Conservation (phyloP, 92 coral and sea anemone genomes). For the Scolanthus callimorphus region DNA sequence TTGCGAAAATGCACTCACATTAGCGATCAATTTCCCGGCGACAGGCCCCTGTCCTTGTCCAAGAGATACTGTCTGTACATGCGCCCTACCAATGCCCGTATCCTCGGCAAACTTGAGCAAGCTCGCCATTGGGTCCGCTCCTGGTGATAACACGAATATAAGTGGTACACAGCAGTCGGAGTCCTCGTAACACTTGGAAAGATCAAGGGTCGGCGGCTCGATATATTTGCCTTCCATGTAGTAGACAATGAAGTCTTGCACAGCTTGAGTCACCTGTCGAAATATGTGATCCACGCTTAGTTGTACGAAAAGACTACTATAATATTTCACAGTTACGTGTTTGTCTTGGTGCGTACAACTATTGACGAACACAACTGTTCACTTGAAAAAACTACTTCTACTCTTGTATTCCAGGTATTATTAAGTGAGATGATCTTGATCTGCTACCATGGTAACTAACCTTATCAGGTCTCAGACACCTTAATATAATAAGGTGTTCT, state of each 20-base stretch:
- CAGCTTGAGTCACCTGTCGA: constrained; percentile 83
- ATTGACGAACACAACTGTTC: too few relatives aligned
- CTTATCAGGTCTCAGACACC: constrained; percentile 97
- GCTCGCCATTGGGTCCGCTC: constrained; percentile 99
- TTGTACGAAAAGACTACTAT: too few relatives aligned
- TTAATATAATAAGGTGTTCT: constrained; percentile 74
- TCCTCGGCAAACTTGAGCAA: constrained; percentile 93
- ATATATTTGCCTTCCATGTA: constrained; percentile 81
- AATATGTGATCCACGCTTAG: too few relatives aligned
- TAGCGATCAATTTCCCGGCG: constrained; percentile 84
- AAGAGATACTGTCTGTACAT: constrained; percentile 89
- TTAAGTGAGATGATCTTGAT: too few relatives aligned
- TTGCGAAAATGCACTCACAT: constrained; percentile 46
- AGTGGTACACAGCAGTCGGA: constrained; percentile 94
- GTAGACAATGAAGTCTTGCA: constrained; percentile 89
- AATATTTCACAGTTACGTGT: too few relatives aligned
- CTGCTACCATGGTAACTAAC: too few relatives aligned
- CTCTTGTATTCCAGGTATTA: too few relatives aligned
- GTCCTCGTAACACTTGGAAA: constrained; percentile 87
- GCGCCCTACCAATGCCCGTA: constrained; percentile 81
- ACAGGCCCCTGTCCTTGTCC: constrained; percentile 99
- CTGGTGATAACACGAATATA: constrained; percentile 92
- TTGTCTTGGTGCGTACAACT: too few relatives aligned
- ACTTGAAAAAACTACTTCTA: too few relatives aligned
- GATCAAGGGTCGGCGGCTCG: constrained; percentile 94